These are phyloP conservation scores for Phorcus lineatus DNA, from an alignment of 2,888 invertebrate genomes.

Conservation along the genomic window DNA sequence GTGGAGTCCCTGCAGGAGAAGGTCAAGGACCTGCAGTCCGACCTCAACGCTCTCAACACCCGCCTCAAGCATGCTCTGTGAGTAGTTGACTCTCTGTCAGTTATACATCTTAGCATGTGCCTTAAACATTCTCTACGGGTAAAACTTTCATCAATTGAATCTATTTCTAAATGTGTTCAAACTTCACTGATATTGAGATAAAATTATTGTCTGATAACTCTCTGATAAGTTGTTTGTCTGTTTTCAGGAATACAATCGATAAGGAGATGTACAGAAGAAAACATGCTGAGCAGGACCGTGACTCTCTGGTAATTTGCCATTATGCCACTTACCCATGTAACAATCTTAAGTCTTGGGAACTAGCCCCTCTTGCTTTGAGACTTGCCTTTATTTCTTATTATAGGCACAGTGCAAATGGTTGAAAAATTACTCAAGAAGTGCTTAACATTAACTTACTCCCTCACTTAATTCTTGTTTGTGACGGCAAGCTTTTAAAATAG, in stretches of 20 bases:
- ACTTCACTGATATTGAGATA: too few species aligned
- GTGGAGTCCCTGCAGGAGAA: slow-evolving; percentile 84
- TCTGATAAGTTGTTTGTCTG: neutral
- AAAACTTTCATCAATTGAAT: too few species aligned
- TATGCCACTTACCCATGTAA: too few species aligned
- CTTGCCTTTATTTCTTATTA: too few species aligned
- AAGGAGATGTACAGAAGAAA: slow-evolving; percentile 85
- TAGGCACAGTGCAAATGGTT: too few species aligned
- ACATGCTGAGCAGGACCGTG: slow-evolving; percentile 84
- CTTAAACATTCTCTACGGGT: too few species aligned
- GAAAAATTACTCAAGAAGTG: too few species aligned
- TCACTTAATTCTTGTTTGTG: too few species aligned
- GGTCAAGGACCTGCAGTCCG: slow-evolving; percentile 83
- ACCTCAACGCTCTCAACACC: slow-evolving; percentile 85
- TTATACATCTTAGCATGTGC: neutral
- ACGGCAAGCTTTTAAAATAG: too few species aligned
- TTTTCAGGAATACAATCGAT: slow-evolving; percentile 83
- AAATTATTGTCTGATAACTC: neutral
- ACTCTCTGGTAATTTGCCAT: slow-evolving; percentile 80
- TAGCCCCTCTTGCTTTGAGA: too few species aligned
- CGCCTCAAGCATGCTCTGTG: slow-evolving; percentile 83
- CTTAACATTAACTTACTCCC: too few species aligned
- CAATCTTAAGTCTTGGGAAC: too few species aligned
- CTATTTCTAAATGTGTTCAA: neutral
- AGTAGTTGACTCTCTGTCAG: neutral